Evolutionary conservation across 2,113 vertebrate species (phyloP).

Genomic region (Epinephelus lanceolatus): DNA sequence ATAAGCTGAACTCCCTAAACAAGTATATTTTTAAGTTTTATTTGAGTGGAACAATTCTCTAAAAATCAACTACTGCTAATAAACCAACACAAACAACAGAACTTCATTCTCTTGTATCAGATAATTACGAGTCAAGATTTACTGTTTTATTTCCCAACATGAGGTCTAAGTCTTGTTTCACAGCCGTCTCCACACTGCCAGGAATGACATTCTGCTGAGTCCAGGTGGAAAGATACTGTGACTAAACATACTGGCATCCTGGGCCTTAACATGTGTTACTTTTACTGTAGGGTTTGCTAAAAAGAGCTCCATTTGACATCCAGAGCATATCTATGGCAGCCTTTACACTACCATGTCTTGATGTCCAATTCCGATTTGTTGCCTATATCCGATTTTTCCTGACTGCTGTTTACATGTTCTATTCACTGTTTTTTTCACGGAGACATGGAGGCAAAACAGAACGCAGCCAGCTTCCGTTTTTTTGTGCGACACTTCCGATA

Average conservation of each 20-base stretch:
- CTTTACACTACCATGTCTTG: too few species aligned
- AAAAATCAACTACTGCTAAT: background rate
- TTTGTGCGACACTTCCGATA: too few species aligned
- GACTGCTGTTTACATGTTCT: too few species aligned
- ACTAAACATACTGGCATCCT: background rate
- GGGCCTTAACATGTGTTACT: background rate
- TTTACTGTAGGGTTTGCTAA: too few species aligned
- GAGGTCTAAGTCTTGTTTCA: background rate
- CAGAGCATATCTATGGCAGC: too few species aligned
- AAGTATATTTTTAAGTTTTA: background rate
- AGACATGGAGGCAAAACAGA: too few species aligned
- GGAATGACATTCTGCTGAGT: background rate
- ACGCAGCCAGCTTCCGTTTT: too few species aligned
- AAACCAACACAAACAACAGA: background rate
- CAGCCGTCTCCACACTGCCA: background rate
- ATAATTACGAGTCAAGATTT: background rate
- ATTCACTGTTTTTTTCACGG: too few species aligned
- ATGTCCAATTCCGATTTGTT: too few species aligned
- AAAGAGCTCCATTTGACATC: too few species aligned
- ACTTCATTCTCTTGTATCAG: background rate
- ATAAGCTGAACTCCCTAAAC: background rate
- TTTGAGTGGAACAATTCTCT: background rate
- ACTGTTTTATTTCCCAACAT: slow-evolving; percentile 14
- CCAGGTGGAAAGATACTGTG: background rate
- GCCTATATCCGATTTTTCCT: too few species aligned